These are phyloP conservation scores for Pecten maximus DNA, from an alignment of 2,888 invertebrate genomes.

Conservation along the genomic window DNA sequence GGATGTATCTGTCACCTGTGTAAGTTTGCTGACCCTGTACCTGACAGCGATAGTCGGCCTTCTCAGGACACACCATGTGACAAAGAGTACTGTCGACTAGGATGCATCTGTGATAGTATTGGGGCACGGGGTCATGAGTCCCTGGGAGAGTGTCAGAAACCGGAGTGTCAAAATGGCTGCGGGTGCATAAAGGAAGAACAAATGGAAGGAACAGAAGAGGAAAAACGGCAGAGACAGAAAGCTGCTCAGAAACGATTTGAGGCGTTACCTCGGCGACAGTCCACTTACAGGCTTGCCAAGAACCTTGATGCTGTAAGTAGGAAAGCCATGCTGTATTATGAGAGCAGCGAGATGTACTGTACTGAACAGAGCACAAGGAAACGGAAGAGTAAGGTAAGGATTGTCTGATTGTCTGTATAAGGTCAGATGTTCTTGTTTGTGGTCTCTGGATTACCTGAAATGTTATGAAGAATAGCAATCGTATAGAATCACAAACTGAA, in stretches of 20 bases:
- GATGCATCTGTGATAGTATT: conserved; percentile 78
- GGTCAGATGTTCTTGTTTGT: no score
- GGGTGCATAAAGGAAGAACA: neutral
- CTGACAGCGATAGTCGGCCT: conserved; percentile 51
- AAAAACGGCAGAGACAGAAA: conserved; percentile 35
- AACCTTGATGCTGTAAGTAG: conserved; percentile 77
- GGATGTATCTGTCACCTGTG: conserved; percentile 79
- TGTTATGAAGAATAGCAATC: no score
- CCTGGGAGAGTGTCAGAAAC: conserved; percentile 67
- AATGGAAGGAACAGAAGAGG: conserved; percentile 39
- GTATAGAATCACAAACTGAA: no score
- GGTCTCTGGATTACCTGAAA: no score
- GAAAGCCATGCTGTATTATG: conserved; percentile 75
- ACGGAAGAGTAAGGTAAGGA: conserved; percentile 41
- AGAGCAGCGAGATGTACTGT: conserved; percentile 71
- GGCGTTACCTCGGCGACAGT: conserved; percentile 70
- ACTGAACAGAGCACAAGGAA: conserved; percentile 36
- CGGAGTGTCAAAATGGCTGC: conserved; percentile 47
- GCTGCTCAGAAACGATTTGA: conserved; percentile 51
- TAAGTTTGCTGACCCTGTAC: conserved; percentile 65
- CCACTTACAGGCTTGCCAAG: conserved; percentile 73
- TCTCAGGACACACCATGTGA: conserved; percentile 65
- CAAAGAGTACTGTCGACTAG: conserved; percentile 78
- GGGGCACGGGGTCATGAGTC: conserved; percentile 44
- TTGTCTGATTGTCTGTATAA: neutral